Percentiles rank a stretch among this genome's conserved stretches.
These are phyloP conservation scores for Galeruca laticollis DNA, from an alignment of 2,888 invertebrate species.

Conservation along the genomic window DNA sequence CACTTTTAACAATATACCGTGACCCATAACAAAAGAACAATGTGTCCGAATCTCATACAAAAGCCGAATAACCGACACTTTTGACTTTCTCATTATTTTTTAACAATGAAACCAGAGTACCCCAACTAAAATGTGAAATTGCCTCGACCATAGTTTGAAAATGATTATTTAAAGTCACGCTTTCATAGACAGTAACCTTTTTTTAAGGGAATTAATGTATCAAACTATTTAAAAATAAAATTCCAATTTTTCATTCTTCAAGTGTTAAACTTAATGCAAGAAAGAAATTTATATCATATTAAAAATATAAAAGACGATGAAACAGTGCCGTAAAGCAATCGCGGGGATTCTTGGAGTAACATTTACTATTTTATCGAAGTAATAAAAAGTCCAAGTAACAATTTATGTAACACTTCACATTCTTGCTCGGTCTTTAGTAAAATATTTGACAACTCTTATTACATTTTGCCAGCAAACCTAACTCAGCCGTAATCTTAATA, in stretches of 20 bases:
- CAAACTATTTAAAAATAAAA: too few species aligned
- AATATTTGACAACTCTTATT: conserved; percentile 66
- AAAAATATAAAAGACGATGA: not conserved
- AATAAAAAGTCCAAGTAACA: conserved; percentile 64
- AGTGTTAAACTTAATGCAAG: too few species aligned
- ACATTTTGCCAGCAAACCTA: conserved; percentile 61
- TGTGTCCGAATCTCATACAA: not conserved
- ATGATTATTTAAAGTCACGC: conserved; percentile 5
- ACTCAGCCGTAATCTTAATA: conserved; percentile 65
- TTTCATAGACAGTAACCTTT: too few species aligned
- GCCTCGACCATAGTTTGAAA: not conserved
- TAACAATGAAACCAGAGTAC: conserved; percentile 4
- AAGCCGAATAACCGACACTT: not conserved
- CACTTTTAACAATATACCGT: not conserved
- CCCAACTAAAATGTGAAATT: conserved; percentile 2
- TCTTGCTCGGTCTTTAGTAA: conserved; percentile 60
- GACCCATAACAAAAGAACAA: conserved; percentile 6
- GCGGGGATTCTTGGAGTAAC: conserved; percentile 52
- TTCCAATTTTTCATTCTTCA: too few species aligned
- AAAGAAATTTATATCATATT: too few species aligned
- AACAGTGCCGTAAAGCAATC: conserved; percentile 18
- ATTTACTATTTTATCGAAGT: conserved; percentile 64
- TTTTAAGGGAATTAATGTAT: too few species aligned
- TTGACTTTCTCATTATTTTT: conserved; percentile 7
- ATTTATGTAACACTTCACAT: conserved; percentile 63